phyloP scores from a whole-genome alignment of 2,888 invertebrate species.

The Machimus rusticus region DNA sequence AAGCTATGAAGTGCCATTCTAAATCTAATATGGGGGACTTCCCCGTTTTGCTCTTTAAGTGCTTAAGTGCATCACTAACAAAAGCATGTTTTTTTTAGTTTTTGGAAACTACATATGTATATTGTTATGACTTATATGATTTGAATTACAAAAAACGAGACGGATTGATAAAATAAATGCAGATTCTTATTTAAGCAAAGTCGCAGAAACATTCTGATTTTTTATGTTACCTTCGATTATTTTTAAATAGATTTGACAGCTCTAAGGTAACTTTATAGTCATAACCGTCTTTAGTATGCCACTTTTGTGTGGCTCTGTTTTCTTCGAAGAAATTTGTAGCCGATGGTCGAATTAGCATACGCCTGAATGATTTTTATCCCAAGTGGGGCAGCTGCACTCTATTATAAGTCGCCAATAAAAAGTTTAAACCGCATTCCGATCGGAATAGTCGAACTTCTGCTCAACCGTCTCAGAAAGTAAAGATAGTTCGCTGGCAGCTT shows the following conservation, averaged over 20 bases:
- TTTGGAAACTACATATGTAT: too few species aligned
- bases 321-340: neutral
- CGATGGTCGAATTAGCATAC: neutral
- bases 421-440: neutral
- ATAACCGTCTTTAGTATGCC: constrained; percentile 6
- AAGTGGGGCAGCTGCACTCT: neutral
- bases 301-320: neutral
- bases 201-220: too few species aligned
- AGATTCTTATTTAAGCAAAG: too few species aligned
- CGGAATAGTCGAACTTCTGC: neutral
- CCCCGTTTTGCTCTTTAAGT: too few species aligned
- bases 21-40: too few species aligned
- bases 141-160: too few species aligned
- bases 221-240: neutral
- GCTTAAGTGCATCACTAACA: too few species aligned
- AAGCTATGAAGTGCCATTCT: too few species aligned
- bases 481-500: neutral
- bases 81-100: too few species aligned
- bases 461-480: neutral
- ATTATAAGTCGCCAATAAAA: neutral
- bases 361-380: neutral
- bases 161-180: too few species aligned
- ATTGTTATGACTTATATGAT: too few species aligned
- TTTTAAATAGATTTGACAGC: neutral
- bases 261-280: neutral